Percentiles rank a stretch among this genome's conserved stretches.
Conservation (phyloP, 2,113 vertebrate genomes). For the Sula dactylatra region DNA sequence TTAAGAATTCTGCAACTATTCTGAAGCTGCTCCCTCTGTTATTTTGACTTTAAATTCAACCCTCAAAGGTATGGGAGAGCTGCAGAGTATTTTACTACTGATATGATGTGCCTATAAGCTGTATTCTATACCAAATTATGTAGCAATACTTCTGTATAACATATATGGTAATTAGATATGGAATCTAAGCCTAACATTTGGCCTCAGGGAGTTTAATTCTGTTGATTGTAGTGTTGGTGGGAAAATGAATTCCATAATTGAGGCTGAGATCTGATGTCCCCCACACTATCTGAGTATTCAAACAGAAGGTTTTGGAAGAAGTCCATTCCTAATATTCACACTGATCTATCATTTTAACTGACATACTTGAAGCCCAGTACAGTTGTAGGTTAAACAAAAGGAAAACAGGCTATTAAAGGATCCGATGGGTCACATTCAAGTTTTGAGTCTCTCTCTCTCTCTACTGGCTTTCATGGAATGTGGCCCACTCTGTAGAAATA, state of each 20-base stretch:
- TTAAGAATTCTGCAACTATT: not conserved
- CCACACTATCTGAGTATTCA: not conserved
- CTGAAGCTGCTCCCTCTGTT: not conserved
- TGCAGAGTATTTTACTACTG: not conserved
- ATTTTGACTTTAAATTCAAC: not conserved
- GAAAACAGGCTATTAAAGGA: conserved; percentile 33
- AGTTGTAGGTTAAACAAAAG: conserved; percentile 15
- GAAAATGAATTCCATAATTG: not conserved
- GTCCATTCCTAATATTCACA: not conserved
- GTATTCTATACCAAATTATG: not conserved
- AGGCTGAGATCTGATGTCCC: not conserved
- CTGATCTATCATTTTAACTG: conserved; percentile 20
- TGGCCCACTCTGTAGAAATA: conserved; percentile 7
- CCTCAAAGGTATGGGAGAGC: not conserved
- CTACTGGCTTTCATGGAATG: conserved; percentile 5
- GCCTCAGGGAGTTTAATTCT: not conserved
- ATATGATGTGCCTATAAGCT: not conserved
- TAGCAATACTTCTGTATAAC: not conserved
- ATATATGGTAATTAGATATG: not conserved
- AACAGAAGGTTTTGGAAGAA: not conserved
- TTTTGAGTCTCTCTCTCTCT: not conserved
- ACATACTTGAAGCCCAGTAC: not conserved
- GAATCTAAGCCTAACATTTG: not conserved
- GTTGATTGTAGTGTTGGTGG: not conserved
- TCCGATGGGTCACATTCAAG: not conserved